Evolutionary conservation across 1,140 invertebrate genomes (phyloP), one percentile per base, ranked within the genome.

Genomic region (Sarcophaga bullata): DNA sequence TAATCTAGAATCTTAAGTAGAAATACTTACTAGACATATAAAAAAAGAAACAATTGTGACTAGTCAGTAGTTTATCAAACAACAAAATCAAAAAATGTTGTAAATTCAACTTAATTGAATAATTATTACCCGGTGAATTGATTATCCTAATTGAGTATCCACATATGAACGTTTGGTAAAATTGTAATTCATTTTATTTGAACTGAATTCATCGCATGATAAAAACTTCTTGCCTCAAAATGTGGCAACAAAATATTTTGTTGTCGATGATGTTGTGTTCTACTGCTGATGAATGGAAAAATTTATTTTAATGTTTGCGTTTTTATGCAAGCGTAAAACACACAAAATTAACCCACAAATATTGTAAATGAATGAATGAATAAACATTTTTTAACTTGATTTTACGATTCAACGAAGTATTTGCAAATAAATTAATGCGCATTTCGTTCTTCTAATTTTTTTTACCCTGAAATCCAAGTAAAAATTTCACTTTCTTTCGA

Each of bases 161-260:
- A 37, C 25, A 37, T 37, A 37, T 4, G 25, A 1, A 37, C 15
- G 15, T 58, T 58, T n/a, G n/a, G n/a, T n/a, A n/a, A n/a, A n/a
- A n/a, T n/a, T n/a, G n/a, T n/a, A n/a, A n/a, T n/a, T n/a, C n/a
- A 58, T 58, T 58, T 58, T 58, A 58, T 58, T 58, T 15, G 54
- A 58, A n/a, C n/a, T 58, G 6, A 58, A 15, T 58, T 58, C 13
- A 58, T 58, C 13, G 54, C 25, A 37, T 37, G 25, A 58, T 58
- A 58, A 58, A 58, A n/a, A 13, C n/a, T 58, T 13, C n/a, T 58
- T 13, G 54, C 54, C 54, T 58, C 54, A 0, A 37, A 37, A 58
- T n/a, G 3, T 58, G 54, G 54, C 50, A 10, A 52, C 8, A 52
- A 52, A 52, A 52, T 52, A 52, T 10, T 1, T 11, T 58, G 13